Conservation (phyloP, 2,113 vertebrate species). For the Fregetta grallaria region DNA sequence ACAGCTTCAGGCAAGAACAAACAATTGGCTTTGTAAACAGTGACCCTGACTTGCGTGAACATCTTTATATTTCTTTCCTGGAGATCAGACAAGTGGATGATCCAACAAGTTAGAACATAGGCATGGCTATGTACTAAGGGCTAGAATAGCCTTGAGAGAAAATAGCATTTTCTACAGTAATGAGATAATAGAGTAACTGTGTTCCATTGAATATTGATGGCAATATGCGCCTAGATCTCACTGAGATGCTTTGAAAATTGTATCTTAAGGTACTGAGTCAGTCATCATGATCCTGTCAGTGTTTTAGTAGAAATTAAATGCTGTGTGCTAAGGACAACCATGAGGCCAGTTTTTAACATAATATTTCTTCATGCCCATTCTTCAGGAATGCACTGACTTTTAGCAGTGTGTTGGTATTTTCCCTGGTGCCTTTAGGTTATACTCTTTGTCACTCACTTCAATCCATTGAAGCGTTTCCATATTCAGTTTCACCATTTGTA, state of each 20-base stretch:
- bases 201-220: background rate
- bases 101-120: background rate
- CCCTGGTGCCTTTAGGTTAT: background rate
- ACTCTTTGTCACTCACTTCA: background rate
- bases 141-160: background rate
- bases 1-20: background rate
- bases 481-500: background rate
- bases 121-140: background rate
- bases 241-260: background rate
- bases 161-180: background rate
- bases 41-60: background rate
- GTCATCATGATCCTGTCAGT: background rate
- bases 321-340: background rate
- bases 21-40: background rate
- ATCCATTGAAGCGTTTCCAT: background rate
- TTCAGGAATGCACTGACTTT: background rate
- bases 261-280: background rate
- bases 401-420: background rate
- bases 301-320: background rate
- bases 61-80: background rate
- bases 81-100: background rate
- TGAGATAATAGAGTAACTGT: background rate
- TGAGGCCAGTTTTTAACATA: background rate
- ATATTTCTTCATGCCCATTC: background rate
- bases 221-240: background rate